Conservation (phyloP, 2,888 invertebrate genomes). For the Ophioninae sp. region DNA sequence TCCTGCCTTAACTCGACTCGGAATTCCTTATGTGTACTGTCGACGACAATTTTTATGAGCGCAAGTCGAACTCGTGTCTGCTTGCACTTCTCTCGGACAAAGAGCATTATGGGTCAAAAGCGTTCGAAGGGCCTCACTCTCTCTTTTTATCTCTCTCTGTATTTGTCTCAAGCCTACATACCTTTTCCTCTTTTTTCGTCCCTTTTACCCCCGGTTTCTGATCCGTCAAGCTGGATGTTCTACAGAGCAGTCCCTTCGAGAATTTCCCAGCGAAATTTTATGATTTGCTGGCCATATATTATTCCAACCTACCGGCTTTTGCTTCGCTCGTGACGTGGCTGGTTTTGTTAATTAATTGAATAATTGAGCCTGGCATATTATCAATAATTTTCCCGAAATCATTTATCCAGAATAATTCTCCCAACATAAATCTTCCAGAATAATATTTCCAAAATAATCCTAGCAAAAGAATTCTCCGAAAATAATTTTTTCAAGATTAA, state of each 20-base stretch:
- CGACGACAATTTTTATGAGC: conserved; percentile 12
- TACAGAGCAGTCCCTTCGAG: conserved; percentile 11
- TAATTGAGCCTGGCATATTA: not conserved
- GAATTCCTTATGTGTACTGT: not conserved
- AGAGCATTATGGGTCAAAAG: conserved; percentile 49
- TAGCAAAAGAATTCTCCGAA: not conserved
- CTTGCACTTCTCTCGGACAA: conserved; percentile 31
- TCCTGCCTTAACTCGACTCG: not conserved
- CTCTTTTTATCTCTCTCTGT: conserved; percentile 27
- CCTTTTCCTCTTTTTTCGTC: not conserved
- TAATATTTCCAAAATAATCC: not conserved
- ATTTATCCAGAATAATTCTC: not conserved
- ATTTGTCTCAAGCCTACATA: conserved; percentile 26
- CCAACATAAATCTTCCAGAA: not conserved
- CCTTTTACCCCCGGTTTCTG: not conserved
- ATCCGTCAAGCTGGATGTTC: conserved; percentile 6
- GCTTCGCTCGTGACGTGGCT: not conserved
- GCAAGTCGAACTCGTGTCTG: conserved; percentile 4
- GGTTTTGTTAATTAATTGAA: not conserved
- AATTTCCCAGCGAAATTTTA: not conserved
- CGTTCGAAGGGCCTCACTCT: conserved; percentile 30
- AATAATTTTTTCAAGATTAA: not conserved
- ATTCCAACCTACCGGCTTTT: not conserved
- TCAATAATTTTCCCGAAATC: not conserved
- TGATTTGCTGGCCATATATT: not conserved